Conservation (phyloP, 2,797 vertebrate genomes). For the Aulostomus chinensis region DNA sequence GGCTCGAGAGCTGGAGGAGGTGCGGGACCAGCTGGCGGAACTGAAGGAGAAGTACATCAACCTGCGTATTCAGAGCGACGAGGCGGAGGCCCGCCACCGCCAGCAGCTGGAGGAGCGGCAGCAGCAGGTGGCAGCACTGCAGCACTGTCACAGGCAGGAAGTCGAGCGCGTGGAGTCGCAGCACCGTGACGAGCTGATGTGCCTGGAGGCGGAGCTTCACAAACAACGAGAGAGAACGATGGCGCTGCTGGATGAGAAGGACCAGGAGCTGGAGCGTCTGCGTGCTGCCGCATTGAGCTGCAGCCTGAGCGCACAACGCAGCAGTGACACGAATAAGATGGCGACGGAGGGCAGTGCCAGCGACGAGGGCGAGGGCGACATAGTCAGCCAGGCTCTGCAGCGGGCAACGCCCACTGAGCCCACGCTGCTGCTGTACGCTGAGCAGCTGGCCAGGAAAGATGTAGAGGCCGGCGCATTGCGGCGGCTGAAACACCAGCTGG, state of each 20-base stretch:
- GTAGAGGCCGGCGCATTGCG: constrained; percentile 83
- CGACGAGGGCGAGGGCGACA: constrained; percentile 56
- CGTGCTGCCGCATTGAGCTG: constrained; percentile 50
- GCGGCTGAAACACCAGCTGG: constrained; percentile 85
- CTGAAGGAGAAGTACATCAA: constrained; percentile 91
- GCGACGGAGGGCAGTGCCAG: neutral
- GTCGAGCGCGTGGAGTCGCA: constrained; percentile 78
- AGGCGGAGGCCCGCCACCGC: constrained; percentile 72
- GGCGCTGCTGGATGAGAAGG: constrained; percentile 91
- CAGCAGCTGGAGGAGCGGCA: constrained; percentile 74
- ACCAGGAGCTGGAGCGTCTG: constrained; percentile 88
- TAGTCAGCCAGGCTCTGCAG: constrained; percentile 63
- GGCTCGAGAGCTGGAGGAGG: constrained; percentile 87
- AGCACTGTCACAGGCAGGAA: constrained; percentile 87
- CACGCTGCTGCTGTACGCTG: constrained; percentile 88
- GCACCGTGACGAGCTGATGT: constrained; percentile 82
- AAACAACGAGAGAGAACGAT: constrained; percentile 90
- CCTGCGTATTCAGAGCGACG: constrained; percentile 84
- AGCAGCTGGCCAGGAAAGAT: constrained; percentile 92
- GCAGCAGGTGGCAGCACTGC: constrained; percentile 70
- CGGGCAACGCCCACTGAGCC: constrained; percentile 76
- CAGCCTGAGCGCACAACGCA: constrained; percentile 1
- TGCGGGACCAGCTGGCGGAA: constrained; percentile 87
- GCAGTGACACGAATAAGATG: neutral
- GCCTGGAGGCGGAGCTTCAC: constrained; percentile 90